Percentiles rank a stretch among this genome's conserved stretches.
Conservation (phyloP, 2,113 vertebrate species). For the Reinhardtius hippoglossoides region DNA sequence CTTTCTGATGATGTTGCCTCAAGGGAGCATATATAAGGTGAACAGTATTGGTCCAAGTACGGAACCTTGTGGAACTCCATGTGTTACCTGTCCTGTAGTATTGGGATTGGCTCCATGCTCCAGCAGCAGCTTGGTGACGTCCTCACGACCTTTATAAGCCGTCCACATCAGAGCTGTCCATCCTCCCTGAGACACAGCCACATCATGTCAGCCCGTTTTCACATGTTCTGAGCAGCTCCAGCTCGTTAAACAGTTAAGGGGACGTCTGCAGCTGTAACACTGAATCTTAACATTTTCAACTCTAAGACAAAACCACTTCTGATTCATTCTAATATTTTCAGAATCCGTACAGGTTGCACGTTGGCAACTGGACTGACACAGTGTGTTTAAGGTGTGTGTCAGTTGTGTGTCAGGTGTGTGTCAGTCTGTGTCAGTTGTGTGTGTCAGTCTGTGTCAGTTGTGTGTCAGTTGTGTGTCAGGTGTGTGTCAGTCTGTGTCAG, state of each 20-base stretch:
- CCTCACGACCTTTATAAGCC: constrained; percentile 91
- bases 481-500: too few species aligned
- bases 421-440: not conserved
- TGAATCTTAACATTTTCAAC: not conserved
- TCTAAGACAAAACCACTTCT: not conserved
- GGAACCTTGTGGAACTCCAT: too few species aligned
- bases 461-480: not conserved
- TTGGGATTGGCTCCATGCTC: constrained; percentile 93
- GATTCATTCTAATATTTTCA: too few species aligned
- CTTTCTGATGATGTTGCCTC: too few species aligned
- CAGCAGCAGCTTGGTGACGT: constrained; percentile 89
- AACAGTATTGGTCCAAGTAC: too few species aligned
- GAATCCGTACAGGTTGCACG: too few species aligned
- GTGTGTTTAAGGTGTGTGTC: not conserved
- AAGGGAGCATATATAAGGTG: too few species aligned
- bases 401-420: not conserved
- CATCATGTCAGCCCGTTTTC: not conserved
- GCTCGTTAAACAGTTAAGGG: too few species aligned
- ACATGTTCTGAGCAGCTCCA: not conserved
- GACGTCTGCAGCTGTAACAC: too few species aligned
- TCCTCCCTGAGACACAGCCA: constrained; percentile 85
- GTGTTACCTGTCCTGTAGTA: constrained; percentile 92
- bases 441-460: not conserved
- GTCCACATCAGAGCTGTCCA: constrained; percentile 99
- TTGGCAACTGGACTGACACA: not conserved